Evolutionary conservation across 2,113 vertebrate species (phyloP).

Genomic region (Amia ocellicauda): DNA sequence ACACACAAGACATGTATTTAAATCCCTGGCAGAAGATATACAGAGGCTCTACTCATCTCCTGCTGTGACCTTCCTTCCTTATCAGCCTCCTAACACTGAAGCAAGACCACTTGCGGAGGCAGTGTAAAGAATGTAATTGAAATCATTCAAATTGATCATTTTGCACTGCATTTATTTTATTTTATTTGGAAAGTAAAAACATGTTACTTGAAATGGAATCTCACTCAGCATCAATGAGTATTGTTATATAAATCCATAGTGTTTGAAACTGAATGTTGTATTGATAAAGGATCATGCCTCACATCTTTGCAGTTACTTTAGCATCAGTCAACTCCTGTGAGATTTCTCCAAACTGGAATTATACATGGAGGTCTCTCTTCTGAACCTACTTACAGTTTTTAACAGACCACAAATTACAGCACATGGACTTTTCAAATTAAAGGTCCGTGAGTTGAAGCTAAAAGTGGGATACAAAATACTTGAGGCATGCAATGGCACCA

Average conservation of each 20-base stretch:
- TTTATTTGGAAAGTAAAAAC: too few species aligned
- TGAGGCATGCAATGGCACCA: constrained; percentile 31
- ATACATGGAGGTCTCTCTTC: constrained; percentile 11
- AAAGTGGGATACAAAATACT: constrained; percentile 33
- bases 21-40: constrained; percentile 21
- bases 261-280: too few species aligned
- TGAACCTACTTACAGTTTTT: constrained; percentile 39
- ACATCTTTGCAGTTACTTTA: background rate
- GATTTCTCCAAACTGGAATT: too few species aligned
- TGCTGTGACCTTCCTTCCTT: constrained; percentile 14
- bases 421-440: constrained; percentile 55
- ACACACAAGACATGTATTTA: constrained; percentile 20
- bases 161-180: too few species aligned
- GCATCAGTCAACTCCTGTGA: too few species aligned
- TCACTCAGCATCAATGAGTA: too few species aligned
- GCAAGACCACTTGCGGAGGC: too few species aligned
- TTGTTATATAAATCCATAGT: too few species aligned
- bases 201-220: too few species aligned
- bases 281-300: too few species aligned
- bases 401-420: constrained; percentile 39
- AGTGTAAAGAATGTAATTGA: too few species aligned
- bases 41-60: constrained; percentile 12
- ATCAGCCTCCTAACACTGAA: background rate
- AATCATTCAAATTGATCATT: too few species aligned
- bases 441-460: constrained; percentile 41